Evolutionary conservation across 2,888 invertebrate species (phyloP).

Genomic region (Cephus sareptanus): DNA sequence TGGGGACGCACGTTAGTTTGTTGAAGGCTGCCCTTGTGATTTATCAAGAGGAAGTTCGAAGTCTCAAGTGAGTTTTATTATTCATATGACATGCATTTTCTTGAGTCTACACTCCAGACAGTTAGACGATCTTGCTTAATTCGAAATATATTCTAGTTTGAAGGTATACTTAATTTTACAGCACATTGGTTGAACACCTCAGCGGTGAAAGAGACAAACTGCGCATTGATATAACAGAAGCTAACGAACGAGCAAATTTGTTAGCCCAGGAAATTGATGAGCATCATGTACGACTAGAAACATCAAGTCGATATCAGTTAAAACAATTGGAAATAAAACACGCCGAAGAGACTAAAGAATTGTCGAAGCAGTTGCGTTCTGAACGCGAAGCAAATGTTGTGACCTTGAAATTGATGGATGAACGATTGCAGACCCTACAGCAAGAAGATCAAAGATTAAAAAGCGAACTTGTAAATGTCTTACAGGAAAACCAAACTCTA

Average conservation of each 20-base stretch:
- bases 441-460: conserved; percentile 77
- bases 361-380: conserved; percentile 75
- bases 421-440: conserved; percentile 73
- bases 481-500: conserved; percentile 74
- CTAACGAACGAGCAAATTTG: conserved; percentile 82
- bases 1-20: conserved; percentile 67
- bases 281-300: conserved; percentile 85
- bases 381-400: conserved; percentile 81
- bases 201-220: conserved; percentile 84
- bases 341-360: conserved; percentile 78
- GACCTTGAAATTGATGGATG: conserved; percentile 73
- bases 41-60: conserved; percentile 75
- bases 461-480: conserved; percentile 72
- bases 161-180: conserved; percentile 36
- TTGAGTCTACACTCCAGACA: neutral
- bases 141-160: neutral
- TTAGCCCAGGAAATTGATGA: conserved; percentile 94
- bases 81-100: neutral
- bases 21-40: conserved; percentile 75
- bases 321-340: conserved; percentile 81
- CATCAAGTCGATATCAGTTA: conserved; percentile 75
- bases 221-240: conserved; percentile 81
- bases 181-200: conserved; percentile 73
- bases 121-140: neutral
- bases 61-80: conserved; percentile 67